Evolutionary conservation across 1,140 invertebrate species (phyloP).

Genomic region (Cataglyphis hispanica): DNA sequence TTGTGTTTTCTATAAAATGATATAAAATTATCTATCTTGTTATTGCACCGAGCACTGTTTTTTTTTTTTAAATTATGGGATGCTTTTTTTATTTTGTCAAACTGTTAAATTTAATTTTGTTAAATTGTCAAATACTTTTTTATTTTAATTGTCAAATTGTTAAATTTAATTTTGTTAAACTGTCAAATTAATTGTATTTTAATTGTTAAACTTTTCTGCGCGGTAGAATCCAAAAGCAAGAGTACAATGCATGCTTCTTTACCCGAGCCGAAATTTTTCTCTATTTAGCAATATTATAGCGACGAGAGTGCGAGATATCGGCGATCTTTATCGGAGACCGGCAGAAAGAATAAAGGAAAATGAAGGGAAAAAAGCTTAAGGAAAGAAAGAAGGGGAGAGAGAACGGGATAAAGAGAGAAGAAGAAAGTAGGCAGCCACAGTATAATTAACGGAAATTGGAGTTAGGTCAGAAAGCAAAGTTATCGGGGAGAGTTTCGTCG

Average conservation of each 20-base stretch:
- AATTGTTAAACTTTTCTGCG: background rate
- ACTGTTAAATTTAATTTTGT: no score
- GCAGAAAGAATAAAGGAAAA: conserved; percentile 40
- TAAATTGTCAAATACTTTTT: no score
- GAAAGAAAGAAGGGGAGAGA: background rate
- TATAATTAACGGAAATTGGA: conserved; percentile 75
- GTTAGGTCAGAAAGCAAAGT: conserved; percentile 74
- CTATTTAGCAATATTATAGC: background rate
- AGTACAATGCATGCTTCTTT: background rate
- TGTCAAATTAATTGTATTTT: no score
- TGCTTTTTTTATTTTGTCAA: background rate
- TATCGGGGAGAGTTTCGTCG: conserved; percentile 64
- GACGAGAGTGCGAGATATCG: conserved; percentile 25
- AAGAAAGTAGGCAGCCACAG: conserved; percentile 61
- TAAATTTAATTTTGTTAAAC: no score
- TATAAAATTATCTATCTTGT: no score
- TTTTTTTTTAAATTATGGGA: background rate
- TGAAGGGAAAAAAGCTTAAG: background rate
- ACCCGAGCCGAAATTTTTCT: background rate
- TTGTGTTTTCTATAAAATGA: no score
- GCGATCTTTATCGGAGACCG: background rate
- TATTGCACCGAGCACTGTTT: no score
- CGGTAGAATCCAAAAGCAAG: background rate
- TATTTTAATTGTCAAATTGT: no score
- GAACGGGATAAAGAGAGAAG: background rate